Base-by-base conservation (phyloP, 2,888 invertebrate species). In the Ashinkailepas kermadecensis region DNA sequence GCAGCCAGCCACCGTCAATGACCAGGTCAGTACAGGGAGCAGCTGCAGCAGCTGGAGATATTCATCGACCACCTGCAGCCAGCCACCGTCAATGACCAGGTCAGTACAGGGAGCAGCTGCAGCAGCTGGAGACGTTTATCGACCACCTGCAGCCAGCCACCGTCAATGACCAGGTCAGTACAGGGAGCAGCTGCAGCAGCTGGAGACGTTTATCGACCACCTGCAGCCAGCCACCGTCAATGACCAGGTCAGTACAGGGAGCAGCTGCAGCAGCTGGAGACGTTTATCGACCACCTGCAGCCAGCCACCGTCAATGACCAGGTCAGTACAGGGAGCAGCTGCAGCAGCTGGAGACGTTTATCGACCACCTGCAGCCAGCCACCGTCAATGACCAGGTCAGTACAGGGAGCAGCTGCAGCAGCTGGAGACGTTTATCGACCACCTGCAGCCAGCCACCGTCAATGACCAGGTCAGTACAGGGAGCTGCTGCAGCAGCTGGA, bases 401-500 rank as follows among this genome's bases (percentile, higher is more conserved):
- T 54, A 25, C 12, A n/a, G 39, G 39, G 39, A 97, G 84, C 90
- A 99, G 79, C 89, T 99, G 83, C 97, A 97, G 86, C 96, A 98
- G 87, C 88, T 99, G 82, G 97, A 98, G 86, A 91, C 94, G 87
- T 98, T 98, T 86, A 87, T 89, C 82, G 89, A 90, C 82, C 90
- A 90, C 86, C 86, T 92, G 25, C 90, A 91, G 87, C 86, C 89
- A 2, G 86, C 87, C 80, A 89, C 90, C 21, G 91, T 99, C 23
- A 99, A 99, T 88, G 96, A 98, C 86, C 95, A 96, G 88, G 95
- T 59, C 23, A 58, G 79, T 54, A 25, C 12, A n/a, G 39, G 39
- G 39, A 97, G 84, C 90, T 99, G 79, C 89, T 99, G 83, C 97
- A 97, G 86, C 96, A 98, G 87, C 88, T 99, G 82, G 97, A 98